Conservation (phyloP, 1,140 invertebrate species). For the Bathynomus jamesi region DNA sequence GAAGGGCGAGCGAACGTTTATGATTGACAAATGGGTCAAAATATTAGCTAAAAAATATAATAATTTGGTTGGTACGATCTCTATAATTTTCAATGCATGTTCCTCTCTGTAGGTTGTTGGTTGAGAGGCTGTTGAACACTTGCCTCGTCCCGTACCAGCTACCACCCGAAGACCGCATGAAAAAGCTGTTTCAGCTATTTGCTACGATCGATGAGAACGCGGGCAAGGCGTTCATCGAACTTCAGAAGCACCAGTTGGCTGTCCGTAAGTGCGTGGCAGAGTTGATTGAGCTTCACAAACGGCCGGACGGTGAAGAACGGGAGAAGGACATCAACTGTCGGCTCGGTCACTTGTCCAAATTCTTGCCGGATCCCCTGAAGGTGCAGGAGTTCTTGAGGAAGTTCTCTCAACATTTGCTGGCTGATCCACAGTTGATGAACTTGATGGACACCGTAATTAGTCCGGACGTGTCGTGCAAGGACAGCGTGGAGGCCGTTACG, state of each 20-base stretch:
- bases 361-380: conserved; percentile 87
- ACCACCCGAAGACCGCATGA: conserved; percentile 79
- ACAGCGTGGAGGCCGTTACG: conserved; percentile 67
- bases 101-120: conserved; percentile 55
- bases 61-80: no score
- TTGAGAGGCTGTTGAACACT: conserved; percentile 90
- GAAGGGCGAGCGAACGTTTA: no score
- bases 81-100: no score
- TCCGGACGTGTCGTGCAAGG: conserved; percentile 79
- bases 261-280: conserved; percentile 74
- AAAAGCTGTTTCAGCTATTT: conserved; percentile 83
- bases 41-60: no score
- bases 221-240: conserved; percentile 87
- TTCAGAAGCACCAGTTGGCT: conserved; percentile 66
- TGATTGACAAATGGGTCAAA: no score
- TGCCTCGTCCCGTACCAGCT: conserved; percentile 90
- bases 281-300: conserved; percentile 71
- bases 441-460: conserved; percentile 79
- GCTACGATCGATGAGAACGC: conserved; percentile 91
- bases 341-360: conserved; percentile 55
- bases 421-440: conserved; percentile 65
- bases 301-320: conserved; percentile 52
- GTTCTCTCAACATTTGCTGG: conserved; percentile 71
- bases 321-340: conserved; percentile 60
- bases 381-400: conserved; percentile 84